Evolutionary conservation across 2,113 vertebrate species (phyloP).

Genomic region (Campylomormyrus numenius): DNA sequence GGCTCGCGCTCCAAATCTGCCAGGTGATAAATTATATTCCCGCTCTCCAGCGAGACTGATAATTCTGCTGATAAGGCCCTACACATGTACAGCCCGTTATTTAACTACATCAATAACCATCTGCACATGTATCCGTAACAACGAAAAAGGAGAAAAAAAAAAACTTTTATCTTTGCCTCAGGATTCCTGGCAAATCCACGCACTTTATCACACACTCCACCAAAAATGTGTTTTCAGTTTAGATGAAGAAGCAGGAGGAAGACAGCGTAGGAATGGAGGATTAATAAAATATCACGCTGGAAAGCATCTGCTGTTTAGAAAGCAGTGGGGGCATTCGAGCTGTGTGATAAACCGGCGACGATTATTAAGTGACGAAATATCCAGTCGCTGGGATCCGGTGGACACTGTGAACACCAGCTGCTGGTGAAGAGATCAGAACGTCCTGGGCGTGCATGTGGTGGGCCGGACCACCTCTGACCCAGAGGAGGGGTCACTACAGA

Average conservation of each 20-base stretch:
- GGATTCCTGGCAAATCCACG: slow-evolving; percentile 11
- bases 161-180: slow-evolving; percentile 10
- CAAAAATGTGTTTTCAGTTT: slow-evolving; percentile 20
- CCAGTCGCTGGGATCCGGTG: background rate
- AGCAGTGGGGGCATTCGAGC: background rate
- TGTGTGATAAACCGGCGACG: background rate
- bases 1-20: background rate
- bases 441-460: background rate
- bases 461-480: background rate
- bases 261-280: background rate
- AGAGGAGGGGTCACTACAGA: background rate
- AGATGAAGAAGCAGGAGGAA: background rate
- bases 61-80: background rate
- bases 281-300: background rate
- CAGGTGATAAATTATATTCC: slow-evolving; percentile 12
- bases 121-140: background rate
- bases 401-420: background rate
- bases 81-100: slow-evolving; percentile 12
- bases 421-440: background rate
- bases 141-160: background rate
- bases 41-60: background rate
- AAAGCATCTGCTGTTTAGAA: background rate
- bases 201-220: slow-evolving; percentile 13
- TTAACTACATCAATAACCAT: slow-evolving; percentile 8
- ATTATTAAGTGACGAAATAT: background rate